Evolutionary conservation across 2,113 vertebrate genomes (phyloP).

Genomic region (Dasyornis broadbenti): DNA sequence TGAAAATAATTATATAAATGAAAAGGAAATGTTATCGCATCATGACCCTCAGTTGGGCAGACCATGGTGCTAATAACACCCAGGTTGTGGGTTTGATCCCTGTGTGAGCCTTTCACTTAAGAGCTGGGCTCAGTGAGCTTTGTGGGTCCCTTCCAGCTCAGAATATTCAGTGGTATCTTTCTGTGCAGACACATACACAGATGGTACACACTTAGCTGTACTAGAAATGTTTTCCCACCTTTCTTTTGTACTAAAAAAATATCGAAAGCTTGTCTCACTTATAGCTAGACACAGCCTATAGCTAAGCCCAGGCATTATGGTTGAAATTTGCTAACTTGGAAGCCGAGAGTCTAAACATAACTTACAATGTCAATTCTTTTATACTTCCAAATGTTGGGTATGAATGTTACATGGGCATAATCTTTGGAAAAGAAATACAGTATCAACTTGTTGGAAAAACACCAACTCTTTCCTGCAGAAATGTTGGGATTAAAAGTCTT

Average conservation of each 20-base stretch:
- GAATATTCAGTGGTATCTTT: background rate
- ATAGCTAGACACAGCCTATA: background rate
- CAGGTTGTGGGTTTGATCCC: background rate
- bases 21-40: background rate
- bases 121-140: rapidly evolving
- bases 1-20: background rate
- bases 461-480: background rate
- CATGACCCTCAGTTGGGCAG: background rate
- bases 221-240: background rate
- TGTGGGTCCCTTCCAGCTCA: background rate
- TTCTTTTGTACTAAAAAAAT: background rate
- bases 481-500: background rate
- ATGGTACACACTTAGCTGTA: background rate
- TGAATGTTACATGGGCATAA: background rate
- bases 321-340: background rate
- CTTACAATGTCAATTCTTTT: background rate
- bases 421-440: background rate
- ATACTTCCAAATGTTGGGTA: background rate
- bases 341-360: background rate
- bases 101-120: background rate
- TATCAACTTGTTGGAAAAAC: background rate
- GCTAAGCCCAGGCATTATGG: background rate
- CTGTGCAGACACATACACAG: background rate
- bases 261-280: background rate
- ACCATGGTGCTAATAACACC: background rate